A percentile compares a stretch with the other conserved stretches of the same genome.
Conservation (phyloP, 2,888 invertebrate species). For the Lasiommata megera region DNA sequence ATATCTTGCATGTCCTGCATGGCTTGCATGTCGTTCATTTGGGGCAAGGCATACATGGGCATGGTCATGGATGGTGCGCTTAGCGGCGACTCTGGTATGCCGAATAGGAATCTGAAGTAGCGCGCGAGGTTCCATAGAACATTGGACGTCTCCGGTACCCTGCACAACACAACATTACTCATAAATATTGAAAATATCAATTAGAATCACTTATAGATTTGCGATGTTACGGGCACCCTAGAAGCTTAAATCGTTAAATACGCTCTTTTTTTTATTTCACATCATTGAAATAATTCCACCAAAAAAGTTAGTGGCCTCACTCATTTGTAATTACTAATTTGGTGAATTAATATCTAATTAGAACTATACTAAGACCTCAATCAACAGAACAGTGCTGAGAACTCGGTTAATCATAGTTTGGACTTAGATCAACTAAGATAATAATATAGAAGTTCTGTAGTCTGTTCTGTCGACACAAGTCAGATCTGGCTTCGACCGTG, state of each 20-base stretch:
- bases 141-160: conserved; percentile 80
- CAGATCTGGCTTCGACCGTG: no score
- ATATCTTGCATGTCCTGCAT: conserved; percentile 34
- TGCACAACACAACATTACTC: conserved; percentile 52
- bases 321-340: no score
- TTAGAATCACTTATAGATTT: conserved; percentile 33
- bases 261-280: not conserved
- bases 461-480: no score
- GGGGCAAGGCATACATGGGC: conserved; percentile 74
- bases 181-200: conserved; percentile 47
- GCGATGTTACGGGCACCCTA: not conserved
- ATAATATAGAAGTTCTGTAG: no score
- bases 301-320: no score
- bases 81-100: conserved; percentile 68
- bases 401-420: no score
- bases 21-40: conserved; percentile 50
- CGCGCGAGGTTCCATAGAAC: conserved; percentile 78
- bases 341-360: no score
- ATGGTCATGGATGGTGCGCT: conserved; percentile 65
- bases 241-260: not conserved
- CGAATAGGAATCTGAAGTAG: conserved; percentile 76
- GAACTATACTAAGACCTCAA: no score
- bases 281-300: not conserved
- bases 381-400: no score
- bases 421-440: no score